phyloP scores from a whole-genome alignment of 2,888 invertebrate species.

The Gasteruption jaculator region DNA sequence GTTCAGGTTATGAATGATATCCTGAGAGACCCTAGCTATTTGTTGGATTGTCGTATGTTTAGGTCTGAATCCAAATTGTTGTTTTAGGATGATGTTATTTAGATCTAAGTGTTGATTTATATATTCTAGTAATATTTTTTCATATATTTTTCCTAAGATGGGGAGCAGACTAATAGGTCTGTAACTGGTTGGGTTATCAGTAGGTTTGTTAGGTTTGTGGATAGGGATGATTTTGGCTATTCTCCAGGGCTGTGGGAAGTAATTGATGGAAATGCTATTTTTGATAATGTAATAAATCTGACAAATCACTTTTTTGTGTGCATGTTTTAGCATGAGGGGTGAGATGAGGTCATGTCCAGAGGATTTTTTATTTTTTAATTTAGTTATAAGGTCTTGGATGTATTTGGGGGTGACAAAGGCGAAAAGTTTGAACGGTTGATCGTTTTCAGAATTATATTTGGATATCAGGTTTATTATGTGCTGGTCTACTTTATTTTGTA shows the following conservation, averaged over 20 bases:
- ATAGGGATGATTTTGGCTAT: slow-evolving; percentile 15
- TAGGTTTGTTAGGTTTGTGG: slow-evolving; percentile 18
- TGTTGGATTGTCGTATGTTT: slow-evolving; percentile 33
- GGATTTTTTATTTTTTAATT: no score
- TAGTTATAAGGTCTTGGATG: no score
- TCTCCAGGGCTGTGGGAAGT: slow-evolving; percentile 18
- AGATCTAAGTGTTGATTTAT: slow-evolving; percentile 17
- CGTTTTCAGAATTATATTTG: no score
- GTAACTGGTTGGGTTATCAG: slow-evolving; percentile 12
- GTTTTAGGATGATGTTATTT: slow-evolving; percentile 18
- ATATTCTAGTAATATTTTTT: slow-evolving; percentile 18
- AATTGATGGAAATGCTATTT: slow-evolving; percentile 13
- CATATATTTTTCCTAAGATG: slow-evolving; percentile 16
- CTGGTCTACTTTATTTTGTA: no score
- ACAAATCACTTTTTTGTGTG: no score
- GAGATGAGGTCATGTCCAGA: no score
- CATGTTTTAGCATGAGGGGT: no score
- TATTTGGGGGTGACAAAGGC: no score
- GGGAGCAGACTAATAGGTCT: slow-evolving; percentile 20
- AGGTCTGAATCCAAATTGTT: slow-evolving; percentile 34
- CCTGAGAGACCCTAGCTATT: slow-evolving; percentile 27
- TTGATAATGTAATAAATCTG: no score
- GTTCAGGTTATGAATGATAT: slow-evolving; percentile 28
- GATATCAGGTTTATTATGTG: no score
- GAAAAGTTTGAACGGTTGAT: no score